Percentiles rank a stretch among this genome's conserved stretches.
Evolutionary conservation across 2,888 invertebrate genomes (phyloP).

Genomic region (Andrena minutula): DNA sequence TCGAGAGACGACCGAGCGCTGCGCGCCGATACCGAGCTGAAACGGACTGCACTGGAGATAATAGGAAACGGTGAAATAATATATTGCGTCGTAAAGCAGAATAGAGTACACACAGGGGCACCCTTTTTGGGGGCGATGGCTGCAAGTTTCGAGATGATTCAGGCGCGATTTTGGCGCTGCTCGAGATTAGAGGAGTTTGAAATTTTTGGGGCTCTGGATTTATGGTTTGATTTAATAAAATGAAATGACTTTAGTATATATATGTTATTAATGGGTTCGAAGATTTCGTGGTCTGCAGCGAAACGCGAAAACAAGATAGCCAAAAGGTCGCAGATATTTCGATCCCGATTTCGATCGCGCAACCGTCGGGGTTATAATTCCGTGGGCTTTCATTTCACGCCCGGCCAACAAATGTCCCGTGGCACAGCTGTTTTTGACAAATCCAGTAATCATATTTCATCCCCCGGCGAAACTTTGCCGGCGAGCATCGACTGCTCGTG

Average conservation of each 20-base stretch:
- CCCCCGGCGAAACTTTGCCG: constrained; percentile 52
- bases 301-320: constrained; percentile 16
- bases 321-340: constrained; percentile 19
- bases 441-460: constrained; percentile 73
- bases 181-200: neutral
- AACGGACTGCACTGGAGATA: constrained; percentile 26
- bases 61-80: constrained; percentile 57
- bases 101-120: neutral
- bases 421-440: constrained; percentile 75
- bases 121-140: neutral
- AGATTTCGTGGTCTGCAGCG: neutral
- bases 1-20: constrained; percentile 37
- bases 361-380: constrained; percentile 58
- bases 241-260: neutral
- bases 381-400: constrained; percentile 70
- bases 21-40: constrained; percentile 15
- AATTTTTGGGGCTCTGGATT: neutral
- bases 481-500: constrained; percentile 49
- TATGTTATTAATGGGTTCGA: neutral
- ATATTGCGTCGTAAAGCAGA: constrained; percentile 49
- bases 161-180: constrained; percentile 3
- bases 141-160: constrained; percentile 4
- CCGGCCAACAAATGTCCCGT: constrained; percentile 66
- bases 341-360: constrained; percentile 39
- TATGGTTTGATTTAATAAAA: neutral